Base-by-base conservation (phyloP, 1,140 invertebrate genomes). In the Penaeus indicus region DNA sequence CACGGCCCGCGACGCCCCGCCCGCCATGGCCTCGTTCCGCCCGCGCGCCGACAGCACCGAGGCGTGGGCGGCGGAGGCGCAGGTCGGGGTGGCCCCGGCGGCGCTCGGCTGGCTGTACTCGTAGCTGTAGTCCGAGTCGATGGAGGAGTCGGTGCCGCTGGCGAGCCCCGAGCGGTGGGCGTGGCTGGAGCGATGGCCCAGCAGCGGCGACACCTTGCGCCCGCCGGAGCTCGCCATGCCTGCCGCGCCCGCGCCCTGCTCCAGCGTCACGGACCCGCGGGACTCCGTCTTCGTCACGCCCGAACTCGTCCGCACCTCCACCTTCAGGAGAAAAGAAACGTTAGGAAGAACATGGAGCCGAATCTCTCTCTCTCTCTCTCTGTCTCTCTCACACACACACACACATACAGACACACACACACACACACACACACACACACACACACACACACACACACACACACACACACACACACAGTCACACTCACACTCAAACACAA, bases 61-160 rank as follows among this genome's bases (percentile, higher is more conserved):
- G 21, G 69, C 60, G 42, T 42, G 7, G 19, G 42, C 61, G 67
- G 80, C 64, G 22, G 69, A 32, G 75, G 87, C 60, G 13, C 32
- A 27, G 2, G 85, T 63, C 38, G 82, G n/a, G 21, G 82, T 60
- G n/a, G 81, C 67, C 22, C 54, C 77, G 25, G 60, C 47, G 61
- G 78, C 75, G 25, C 69, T 67, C 7, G 64, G 82, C 42, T 27
- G 64, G 25, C 54, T 60, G 38, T 78, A 84, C 47, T 88, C 87
- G 32, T 84, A 88, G 62, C 87, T 88, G 47, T 88, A 75, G 81
- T 88, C 87, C 0, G 87, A 88, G 75, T 88, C 87, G 16, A 88
- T 27, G 54, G 87, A 88, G n/a, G 87, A 88, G 80, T 88, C 87
- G 0, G 87, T 88, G 21, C 87, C 87, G 60, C 87, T 88, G 87